Percentiles rank a stretch among this genome's conserved stretches.
phyloP scores from a whole-genome alignment of 2,888 invertebrate species.

The Linyphia triangularis region DNA sequence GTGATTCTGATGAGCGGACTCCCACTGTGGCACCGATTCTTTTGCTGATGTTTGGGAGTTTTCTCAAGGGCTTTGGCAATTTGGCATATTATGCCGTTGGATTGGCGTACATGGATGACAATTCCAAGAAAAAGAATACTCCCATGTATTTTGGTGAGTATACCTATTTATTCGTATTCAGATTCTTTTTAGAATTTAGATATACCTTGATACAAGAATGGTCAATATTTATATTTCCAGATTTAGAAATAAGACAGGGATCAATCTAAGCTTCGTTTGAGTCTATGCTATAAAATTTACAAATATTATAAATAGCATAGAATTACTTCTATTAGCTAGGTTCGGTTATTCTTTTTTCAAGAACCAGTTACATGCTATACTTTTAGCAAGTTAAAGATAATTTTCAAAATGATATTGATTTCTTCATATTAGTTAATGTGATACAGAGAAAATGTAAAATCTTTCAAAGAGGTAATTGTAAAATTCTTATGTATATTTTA shows the following conservation, averaged over 20 bases:
- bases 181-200: neutral
- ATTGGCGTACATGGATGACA: conserved; percentile 86
- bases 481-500: neutral
- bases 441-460: no score
- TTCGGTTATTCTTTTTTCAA: no score
- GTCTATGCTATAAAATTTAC: no score
- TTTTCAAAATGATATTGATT: no score
- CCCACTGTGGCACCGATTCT: conserved; percentile 82
- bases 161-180: neutral
- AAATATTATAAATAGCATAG: no score
- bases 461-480: neutral
- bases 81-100: conserved; percentile 85
- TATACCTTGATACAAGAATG: neutral
- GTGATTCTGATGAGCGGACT: conserved; percentile 28
- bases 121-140: conserved; percentile 84
- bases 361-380: no score
- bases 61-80: conserved; percentile 85
- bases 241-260: no score
- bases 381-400: no score
- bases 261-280: no score
- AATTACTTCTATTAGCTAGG: no score
- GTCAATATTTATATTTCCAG: no score
- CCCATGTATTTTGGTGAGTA: conserved; percentile 84
- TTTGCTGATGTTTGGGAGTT: conserved; percentile 85
- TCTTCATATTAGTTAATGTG: no score